phyloP scores from a whole-genome alignment of 2,888 invertebrate species.

The Diaperis boleti region DNA sequence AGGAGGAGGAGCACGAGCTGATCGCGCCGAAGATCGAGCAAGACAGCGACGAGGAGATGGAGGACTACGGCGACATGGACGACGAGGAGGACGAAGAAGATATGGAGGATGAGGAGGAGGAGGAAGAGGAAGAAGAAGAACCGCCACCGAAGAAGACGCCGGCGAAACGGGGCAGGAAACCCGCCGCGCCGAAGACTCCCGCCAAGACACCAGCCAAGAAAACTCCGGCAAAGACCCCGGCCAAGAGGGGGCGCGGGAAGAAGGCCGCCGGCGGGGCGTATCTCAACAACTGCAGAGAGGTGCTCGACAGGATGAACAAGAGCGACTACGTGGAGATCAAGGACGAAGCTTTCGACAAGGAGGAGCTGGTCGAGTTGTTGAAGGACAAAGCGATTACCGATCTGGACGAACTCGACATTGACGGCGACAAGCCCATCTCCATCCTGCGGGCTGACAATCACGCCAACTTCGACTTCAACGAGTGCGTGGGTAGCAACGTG shows the following conservation, averaged over 20 bases:
- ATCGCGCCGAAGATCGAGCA: constrained; percentile 19
- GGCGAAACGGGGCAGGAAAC: constrained; percentile 2
- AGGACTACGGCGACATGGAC: constrained; percentile 14
- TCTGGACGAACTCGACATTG: background rate
- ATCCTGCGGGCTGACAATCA: constrained; percentile 15
- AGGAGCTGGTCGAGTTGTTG: constrained; percentile 6
- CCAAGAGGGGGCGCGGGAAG: too few relatives aligned
- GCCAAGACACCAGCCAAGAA: constrained; percentile 4
- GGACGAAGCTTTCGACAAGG: constrained; percentile 21
- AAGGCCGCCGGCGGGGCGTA: background rate
- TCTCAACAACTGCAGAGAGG: constrained; percentile 1
- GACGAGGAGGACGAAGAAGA: constrained; percentile 15
- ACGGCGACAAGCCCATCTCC: constrained; percentile 15
- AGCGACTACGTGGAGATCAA: constrained; percentile 3
- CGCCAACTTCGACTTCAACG: constrained; percentile 18
- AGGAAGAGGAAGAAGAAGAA: background rate
- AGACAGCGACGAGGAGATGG: constrained; percentile 17
- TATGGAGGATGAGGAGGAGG: constrained; percentile 13
- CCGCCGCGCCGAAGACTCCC: background rate
- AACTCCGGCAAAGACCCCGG: too few relatives aligned
- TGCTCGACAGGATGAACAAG: constrained; percentile 9
- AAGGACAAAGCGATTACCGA: constrained; percentile 5
- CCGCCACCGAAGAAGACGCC: background rate
- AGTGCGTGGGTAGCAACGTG: constrained; percentile 15
- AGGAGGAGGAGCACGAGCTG: constrained; percentile 29